phyloP scores from a whole-genome alignment of 2,797 vertebrate genomes.

The Todus mexicanus region DNA sequence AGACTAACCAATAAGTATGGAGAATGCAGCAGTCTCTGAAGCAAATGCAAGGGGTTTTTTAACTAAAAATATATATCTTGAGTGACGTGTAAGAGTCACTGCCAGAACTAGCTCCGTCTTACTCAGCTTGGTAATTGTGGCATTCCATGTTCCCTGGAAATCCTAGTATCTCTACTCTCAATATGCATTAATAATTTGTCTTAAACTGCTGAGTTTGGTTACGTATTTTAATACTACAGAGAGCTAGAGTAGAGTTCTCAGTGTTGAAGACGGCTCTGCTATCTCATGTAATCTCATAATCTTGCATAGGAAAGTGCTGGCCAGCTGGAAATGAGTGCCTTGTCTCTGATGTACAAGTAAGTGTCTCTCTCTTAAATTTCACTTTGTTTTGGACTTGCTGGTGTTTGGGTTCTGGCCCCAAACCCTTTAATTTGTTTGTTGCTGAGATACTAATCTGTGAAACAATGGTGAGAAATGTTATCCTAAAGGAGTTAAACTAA shows the following conservation, averaged over 20 bases:
- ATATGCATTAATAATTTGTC: not conserved
- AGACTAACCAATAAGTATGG: not conserved
- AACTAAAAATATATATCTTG: not conserved
- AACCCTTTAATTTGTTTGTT: not conserved
- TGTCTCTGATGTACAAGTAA: constrained; percentile 91
- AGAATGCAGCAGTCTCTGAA: not conserved
- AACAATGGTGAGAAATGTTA: not conserved
- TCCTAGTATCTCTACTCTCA: not conserved
- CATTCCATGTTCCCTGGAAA: not conserved
- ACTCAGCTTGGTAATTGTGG: not conserved
- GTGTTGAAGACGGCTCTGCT: not conserved
- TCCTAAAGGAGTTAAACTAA: not conserved
- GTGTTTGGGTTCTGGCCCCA: not conserved
- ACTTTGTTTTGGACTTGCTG: not conserved
- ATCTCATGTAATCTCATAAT: not conserved
- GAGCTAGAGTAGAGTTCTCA: not conserved
- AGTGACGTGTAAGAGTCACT: not conserved
- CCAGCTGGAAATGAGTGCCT: constrained; percentile 91
- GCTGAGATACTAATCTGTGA: not conserved
- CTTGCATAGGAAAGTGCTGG: constrained; percentile 89
- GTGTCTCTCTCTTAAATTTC: not conserved
- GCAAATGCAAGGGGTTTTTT: not conserved
- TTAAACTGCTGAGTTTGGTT: not conserved
- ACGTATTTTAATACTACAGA: not conserved
- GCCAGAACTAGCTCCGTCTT: not conserved